Evolutionary conservation across 2,113 vertebrate species (phyloP), one percentile per base, ranked within the genome.

Genomic region (Thymallus thymallus): DNA sequence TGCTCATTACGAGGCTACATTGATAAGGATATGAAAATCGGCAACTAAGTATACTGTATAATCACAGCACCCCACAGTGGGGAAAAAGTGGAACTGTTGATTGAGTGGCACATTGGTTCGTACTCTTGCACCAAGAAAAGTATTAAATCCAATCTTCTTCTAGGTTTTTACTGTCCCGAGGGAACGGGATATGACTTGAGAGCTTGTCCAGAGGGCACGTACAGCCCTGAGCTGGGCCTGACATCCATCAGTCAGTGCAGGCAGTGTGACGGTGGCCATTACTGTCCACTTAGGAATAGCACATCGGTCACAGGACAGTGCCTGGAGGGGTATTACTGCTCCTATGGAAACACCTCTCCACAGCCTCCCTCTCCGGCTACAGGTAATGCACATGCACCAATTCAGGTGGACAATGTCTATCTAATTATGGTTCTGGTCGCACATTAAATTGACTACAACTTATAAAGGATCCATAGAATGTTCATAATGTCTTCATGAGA

Each of bases 131-230:
- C 72, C 68, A 64, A 12, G 55, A 66, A 61, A 68, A 30, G 78
- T n/a, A n/a, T n/a, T n/a, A n/a, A n/a, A n/a, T n/a, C 80, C 18
- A 3, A 63, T 23, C 1, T 71, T 1, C 48, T 76, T 75, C 12
- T 78, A 96, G 95, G 95, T 12, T 97, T 94, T 90, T 96, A 93
- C 82, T 97, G 96, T 75, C 94, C 92, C 0, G 81, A 91, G 78
- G 90, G 91, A 29, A 95, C 91, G 2, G 93, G 93, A 1, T 80
- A 92, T 68, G 80, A 92, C 78, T 89, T 92, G 89, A 90, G 76
- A 74, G 83, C 92, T 13, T 96, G 95, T 74, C 94, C 93, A 12
- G 84, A 80, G 2, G 95, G 94, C 72, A 95, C 94, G 18, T 96
- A 95, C 1, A 85, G 91, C 58, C 84, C 91, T 4, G 80, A 90